Percentiles rank a stretch among this genome's conserved stretches.
phyloP scores from a whole-genome alignment of 2,888 invertebrate species.

The Ptychoptera albimana region DNA sequence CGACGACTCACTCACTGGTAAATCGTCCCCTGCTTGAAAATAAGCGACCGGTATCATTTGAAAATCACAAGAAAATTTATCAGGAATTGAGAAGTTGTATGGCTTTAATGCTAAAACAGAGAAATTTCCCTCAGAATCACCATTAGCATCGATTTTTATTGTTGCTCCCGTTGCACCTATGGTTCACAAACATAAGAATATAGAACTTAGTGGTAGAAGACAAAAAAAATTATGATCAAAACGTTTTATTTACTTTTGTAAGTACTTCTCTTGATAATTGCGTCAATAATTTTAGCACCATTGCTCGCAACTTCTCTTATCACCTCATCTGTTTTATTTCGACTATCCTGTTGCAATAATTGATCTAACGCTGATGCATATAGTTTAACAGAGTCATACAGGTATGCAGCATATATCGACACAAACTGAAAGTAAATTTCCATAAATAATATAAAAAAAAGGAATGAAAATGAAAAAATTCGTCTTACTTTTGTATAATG shows the following conservation, averaged over 20 bases:
- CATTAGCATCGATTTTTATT: slow-evolving; percentile 79
- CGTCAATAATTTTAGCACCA: slow-evolving; percentile 73
- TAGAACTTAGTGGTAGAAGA: slow-evolving; percentile 1
- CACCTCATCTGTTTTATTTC: slow-evolving; percentile 40
- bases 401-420: slow-evolving; percentile 81
- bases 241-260: slow-evolving; percentile 69
- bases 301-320: slow-evolving; percentile 58
- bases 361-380: slow-evolving; percentile 77
- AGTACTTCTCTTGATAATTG: slow-evolving; percentile 67
- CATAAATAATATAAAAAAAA: slow-evolving; percentile 5
- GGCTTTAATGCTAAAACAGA: slow-evolving; percentile 73
- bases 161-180: slow-evolving; percentile 87
- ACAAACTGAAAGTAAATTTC: slow-evolving; percentile 47
- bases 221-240: not conserved
- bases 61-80: slow-evolving; percentile 51
- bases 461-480: not conserved
- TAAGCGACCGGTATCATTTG: slow-evolving; percentile 75
- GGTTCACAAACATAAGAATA: slow-evolving; percentile 10
- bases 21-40: slow-evolving; percentile 57
- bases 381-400: slow-evolving; percentile 85
- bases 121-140: slow-evolving; percentile 95
- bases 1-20: slow-evolving; percentile 59
- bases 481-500: slow-evolving; percentile 9
- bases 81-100: slow-evolving; percentile 26
- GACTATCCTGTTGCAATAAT: slow-evolving; percentile 42